Conservation (phyloP, 2,888 invertebrate genomes). For the Oeneis ivallda region DNA sequence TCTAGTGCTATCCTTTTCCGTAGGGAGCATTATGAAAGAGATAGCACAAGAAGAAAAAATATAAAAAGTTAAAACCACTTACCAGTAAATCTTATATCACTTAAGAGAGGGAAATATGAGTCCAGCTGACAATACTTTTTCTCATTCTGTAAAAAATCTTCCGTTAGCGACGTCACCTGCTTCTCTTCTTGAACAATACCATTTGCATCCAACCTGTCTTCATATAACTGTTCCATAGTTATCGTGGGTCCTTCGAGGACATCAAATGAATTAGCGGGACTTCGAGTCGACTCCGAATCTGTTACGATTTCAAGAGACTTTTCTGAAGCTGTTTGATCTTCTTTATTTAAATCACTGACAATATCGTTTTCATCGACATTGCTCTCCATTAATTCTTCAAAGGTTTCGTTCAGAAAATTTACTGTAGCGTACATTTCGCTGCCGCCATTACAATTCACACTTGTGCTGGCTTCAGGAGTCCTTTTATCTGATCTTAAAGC, state of each 20-base stretch:
- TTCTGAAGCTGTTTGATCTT: conserved; percentile 47
- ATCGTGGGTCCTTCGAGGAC: conserved; percentile 13
- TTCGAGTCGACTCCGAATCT: conserved; percentile 27
- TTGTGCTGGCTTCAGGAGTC: conserved; percentile 32
- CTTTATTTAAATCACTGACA: conserved; percentile 50
- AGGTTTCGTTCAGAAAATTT: conserved; percentile 66
- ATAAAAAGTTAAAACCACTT: conserved; percentile 40
- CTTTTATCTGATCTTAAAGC: conserved; percentile 13
- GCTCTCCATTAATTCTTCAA: conserved; percentile 72
- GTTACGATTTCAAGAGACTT: conserved; percentile 30
- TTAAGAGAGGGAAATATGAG: conserved; percentile 64
- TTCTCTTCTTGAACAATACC: conserved; percentile 44
- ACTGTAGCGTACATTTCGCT: conserved; percentile 67
- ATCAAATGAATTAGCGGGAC: conserved; percentile 10
- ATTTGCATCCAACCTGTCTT: conserved; percentile 15
- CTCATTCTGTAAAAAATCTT: conserved; percentile 74
- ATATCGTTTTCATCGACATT: conserved; percentile 71
- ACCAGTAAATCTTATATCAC: conserved; percentile 77
- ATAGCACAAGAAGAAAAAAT: too few species aligned
- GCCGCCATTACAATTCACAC: conserved; percentile 55
- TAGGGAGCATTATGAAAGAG: too few species aligned
- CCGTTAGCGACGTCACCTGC: conserved; percentile 55
- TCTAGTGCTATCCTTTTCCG: too few species aligned
- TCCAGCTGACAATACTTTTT: conserved; percentile 73
- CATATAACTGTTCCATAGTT: conserved; percentile 19